Evolutionary conservation across 2,797 vertebrate species (phyloP).

Genomic region (Ammospiza maritima): DNA sequence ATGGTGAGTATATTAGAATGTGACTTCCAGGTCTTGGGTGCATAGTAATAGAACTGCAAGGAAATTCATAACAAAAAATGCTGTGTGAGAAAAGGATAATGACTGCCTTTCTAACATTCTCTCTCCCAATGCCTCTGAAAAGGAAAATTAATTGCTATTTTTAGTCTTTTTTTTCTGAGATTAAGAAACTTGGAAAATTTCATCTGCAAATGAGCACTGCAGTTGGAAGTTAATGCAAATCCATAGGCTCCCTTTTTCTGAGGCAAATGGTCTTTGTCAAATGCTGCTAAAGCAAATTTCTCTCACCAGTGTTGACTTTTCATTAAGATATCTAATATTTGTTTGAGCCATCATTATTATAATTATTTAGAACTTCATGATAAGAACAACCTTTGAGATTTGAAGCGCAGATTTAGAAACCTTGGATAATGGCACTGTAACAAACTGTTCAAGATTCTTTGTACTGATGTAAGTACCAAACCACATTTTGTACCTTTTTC

Average conservation of each 20-base stretch:
- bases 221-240: neutral
- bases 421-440: neutral
- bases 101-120: neutral
- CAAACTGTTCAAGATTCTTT: neutral
- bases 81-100: neutral
- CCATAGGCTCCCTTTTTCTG: neutral
- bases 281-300: neutral
- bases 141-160: slow-evolving; percentile 2
- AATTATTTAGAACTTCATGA: neutral
- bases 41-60: neutral
- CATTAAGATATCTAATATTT: neutral
- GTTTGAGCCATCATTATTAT: neutral
- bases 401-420: neutral
- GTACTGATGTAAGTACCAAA: neutral
- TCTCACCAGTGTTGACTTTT: neutral
- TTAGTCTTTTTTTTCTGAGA: neutral
- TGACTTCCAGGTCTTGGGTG: neutral
- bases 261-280: neutral
- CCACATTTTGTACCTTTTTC: neutral
- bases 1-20: neutral
- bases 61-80: neutral
- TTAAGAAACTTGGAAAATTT: neutral
- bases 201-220: neutral
- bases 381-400: neutral
- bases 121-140: neutral